Evolutionary conservation across 2,888 invertebrate genomes (phyloP).

Genomic region (Eupithecia exiguata): DNA sequence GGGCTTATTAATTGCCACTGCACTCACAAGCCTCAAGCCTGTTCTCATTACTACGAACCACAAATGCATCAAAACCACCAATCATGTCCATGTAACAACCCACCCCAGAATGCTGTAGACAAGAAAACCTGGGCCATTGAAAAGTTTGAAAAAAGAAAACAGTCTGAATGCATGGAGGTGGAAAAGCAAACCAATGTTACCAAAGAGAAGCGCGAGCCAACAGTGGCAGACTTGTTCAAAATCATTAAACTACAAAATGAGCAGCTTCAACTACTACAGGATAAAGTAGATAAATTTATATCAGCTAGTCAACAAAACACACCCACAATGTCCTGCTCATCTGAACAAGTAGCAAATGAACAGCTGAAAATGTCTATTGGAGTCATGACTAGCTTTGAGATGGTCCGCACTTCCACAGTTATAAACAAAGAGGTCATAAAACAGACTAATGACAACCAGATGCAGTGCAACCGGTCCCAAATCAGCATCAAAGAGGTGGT

Average conservation of each 20-base stretch:
- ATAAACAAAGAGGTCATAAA: conserved; percentile 73
- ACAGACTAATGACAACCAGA: conserved; percentile 65
- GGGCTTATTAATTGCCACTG: conserved; percentile 30
- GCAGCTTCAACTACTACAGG: conserved; percentile 85
- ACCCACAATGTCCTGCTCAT: conserved; percentile 58
- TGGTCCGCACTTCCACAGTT: conserved; percentile 78
- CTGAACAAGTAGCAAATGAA: conserved; percentile 66
- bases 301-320: conserved; percentile 54
- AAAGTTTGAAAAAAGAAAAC: conserved; percentile 66
- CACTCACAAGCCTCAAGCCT: conserved; percentile 41
- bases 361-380: conserved; percentile 86
- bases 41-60: conserved; percentile 44
- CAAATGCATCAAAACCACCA: conserved; percentile 37
- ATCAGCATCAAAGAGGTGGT: conserved; percentile 74
- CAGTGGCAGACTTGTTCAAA: conserved; percentile 84
- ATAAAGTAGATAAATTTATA: conserved; percentile 85
- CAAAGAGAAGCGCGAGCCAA: conserved; percentile 79
- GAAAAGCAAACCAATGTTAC: conserved; percentile 62
- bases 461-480: conserved; percentile 75
- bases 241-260: conserved; percentile 87
- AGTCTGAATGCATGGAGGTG: conserved; percentile 56
- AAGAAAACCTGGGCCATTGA: conserved; percentile 71
- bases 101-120: conserved; percentile 61
- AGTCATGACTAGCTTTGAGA: conserved; percentile 89
- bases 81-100: conserved; percentile 46